Conservation (phyloP, 2,888 invertebrate species). For the Folsomia manolachei region DNA sequence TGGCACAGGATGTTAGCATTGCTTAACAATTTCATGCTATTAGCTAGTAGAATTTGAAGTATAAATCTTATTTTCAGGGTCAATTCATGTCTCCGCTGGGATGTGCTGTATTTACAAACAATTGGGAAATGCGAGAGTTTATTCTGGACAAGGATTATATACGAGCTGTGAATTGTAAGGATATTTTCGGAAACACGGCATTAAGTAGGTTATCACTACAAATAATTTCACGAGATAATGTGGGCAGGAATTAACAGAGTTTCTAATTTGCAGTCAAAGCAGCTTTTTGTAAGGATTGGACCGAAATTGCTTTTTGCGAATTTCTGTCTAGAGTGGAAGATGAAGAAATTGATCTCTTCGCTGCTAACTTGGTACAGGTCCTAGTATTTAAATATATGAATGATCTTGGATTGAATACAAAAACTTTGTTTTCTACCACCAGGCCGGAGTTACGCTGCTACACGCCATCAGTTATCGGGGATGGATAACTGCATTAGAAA, state of each 20-base stretch:
- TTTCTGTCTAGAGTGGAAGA: background rate
- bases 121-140: slow-evolving; percentile 3
- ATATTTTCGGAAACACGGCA: slow-evolving; percentile 14
- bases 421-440: no score
- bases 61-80: background rate
- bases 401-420: background rate
- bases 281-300: background rate
- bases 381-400: no score
- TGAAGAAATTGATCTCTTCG: background rate
- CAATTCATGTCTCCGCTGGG: background rate
- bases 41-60: background rate
- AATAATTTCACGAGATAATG: no score
- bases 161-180: background rate
- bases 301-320: background rate
- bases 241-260: no score
- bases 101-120: background rate
- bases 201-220: no score
- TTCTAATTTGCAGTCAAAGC: no score
- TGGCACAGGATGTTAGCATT: background rate
- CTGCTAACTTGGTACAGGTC: slow-evolving; percentile 4
- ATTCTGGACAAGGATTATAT: background rate
- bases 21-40: background rate
- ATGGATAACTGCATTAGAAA: background rate
- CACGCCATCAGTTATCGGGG: slow-evolving; percentile 4
- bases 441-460: slow-evolving; percentile 7